phyloP scores from a whole-genome alignment of 1,140 invertebrate species.

The Augochlora pura region DNA sequence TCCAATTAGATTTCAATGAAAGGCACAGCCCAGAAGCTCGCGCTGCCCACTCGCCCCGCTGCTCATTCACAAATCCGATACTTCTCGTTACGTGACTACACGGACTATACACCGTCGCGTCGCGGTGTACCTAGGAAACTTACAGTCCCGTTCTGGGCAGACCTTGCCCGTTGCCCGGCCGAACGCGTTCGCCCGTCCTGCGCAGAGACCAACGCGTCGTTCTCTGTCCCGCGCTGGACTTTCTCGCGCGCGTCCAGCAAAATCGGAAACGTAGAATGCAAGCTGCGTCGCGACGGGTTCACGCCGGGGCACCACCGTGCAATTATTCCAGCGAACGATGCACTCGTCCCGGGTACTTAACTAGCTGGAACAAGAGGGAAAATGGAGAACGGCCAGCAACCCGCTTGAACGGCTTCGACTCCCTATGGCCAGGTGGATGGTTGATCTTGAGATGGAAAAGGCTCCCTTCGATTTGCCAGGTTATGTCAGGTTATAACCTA shows the following conservation, averaged over 20 bases:
- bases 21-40: constrained; percentile 61
- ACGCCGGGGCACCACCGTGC: constrained; percentile 7
- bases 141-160: constrained; percentile 34
- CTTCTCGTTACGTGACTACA: constrained; percentile 58
- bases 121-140: constrained; percentile 23
- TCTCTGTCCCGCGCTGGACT: neutral
- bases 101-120: constrained; percentile 1
- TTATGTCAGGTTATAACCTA: too few species aligned
- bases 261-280: constrained; percentile 35
- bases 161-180: constrained; percentile 46
- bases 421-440: too few species aligned
- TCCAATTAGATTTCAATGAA: constrained; percentile 75
- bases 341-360: neutral
- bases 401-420: too few species aligned
- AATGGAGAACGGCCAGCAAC: neutral
- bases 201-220: neutral
- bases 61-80: constrained; percentile 73
- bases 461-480: too few species aligned
- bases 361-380: neutral
- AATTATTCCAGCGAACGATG: neutral
- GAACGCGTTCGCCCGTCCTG: constrained; percentile 43
- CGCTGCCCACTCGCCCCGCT: constrained; percentile 59
- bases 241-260: constrained; percentile 36
- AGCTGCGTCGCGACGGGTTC: neutral
- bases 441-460: too few species aligned